Percentiles rank a stretch among this genome's conserved stretches.
Conservation (phyloP, 1,140 invertebrate species). For the Rhysida immarginata region DNA sequence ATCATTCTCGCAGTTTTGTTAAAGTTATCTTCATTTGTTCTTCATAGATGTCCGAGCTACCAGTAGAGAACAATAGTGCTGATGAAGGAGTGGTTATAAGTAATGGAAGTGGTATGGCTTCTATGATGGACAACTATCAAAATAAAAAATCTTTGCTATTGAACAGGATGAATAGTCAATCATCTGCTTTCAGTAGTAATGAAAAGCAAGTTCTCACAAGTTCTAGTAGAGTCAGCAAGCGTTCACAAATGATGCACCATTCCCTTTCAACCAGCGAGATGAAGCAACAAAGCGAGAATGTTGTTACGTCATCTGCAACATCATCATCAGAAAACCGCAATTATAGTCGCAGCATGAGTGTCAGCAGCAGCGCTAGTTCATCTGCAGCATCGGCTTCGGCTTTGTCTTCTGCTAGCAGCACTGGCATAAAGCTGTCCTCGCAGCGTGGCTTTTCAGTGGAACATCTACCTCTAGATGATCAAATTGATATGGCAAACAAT, state of each 20-base stretch:
- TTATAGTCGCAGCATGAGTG: slow-evolving; percentile 3
- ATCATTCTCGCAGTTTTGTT: too few relatives aligned
- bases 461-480: background rate
- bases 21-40: background rate
- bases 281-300: slow-evolving; percentile 1
- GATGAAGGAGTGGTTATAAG: background rate
- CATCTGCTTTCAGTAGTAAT: background rate
- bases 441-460: slow-evolving; percentile 1
- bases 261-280: slow-evolving; percentile 6
- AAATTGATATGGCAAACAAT: background rate
- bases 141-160: background rate
- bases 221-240: background rate
- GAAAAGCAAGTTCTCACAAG: background rate
- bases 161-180: background rate
- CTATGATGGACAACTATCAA: slow-evolving; percentile 6
- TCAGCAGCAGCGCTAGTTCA: background rate
- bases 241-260: slow-evolving; percentile 6
- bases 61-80: background rate
- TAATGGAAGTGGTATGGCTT: background rate
- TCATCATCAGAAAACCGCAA: slow-evolving; percentile 3
- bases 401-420: background rate
- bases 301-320: background rate
- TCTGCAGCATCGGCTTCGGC: background rate
- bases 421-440: background rate
- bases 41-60: slow-evolving; percentile 5